Base-by-base conservation (phyloP, 1,140 invertebrate genomes). In the Drosophila mayri region DNA sequence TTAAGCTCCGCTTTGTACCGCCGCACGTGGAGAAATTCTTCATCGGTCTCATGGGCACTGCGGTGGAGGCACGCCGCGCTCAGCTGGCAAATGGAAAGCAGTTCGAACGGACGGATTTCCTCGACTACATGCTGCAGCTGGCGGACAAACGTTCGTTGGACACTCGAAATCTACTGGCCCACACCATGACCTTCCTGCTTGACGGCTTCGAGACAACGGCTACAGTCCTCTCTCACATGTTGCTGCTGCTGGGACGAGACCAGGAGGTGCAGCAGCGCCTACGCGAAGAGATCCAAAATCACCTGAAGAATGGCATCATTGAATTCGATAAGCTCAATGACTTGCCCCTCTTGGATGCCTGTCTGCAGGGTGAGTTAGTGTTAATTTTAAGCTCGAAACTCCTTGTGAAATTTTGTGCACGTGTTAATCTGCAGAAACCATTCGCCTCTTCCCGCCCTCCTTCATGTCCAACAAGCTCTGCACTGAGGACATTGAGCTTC, bases 161-260 rank as follows among this genome's bases (percentile, higher is more conserved):
- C 14, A 77, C 76, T 0, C 60, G 68, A 0, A 44, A 81, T 7
- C 16, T 92, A 9, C 58, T 81, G 6, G 72, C 77, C 0, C 49
- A 74, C 35, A 68, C 77, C 9, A 91, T 90, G 87, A 83, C 90
- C 28, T 92, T 91, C 43, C 62, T 92, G 28, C 18, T 92, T 4
- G 92, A 92, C 57, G 90, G 91, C 8, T 92, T 91, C 22, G 91
- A 92, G 30, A 92, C 92, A 9, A 88, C 92, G 2, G 85, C 90
- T n/a, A 37, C 62, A 0, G 75, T 81, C 0, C 14, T 92, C 8
- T 38, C 78, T 0, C 78, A 82, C 64, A 54, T 58, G 18, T 35
- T 92, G 40, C 38, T 92, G 11, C 22, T 81, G 20, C 54, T 92
- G 8, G 86, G 65, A 3, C 71, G 88, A 0, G 14, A 92, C 65